phyloP scores from a whole-genome alignment of 2,888 invertebrate species.

The Stenurella melanura region DNA sequence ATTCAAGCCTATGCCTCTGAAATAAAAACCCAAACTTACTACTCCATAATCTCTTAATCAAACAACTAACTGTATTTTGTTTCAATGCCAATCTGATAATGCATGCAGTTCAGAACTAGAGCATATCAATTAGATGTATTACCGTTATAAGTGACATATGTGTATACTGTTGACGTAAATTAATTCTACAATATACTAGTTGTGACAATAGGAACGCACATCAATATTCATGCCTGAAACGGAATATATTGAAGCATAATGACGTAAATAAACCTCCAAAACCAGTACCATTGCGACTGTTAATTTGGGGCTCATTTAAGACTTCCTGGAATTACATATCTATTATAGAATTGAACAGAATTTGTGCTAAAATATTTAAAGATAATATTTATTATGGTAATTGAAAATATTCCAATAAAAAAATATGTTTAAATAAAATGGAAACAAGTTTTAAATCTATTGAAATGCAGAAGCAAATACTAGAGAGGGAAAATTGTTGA shows the following conservation, averaged over 20 bases:
- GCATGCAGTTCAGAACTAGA: slow-evolving; percentile 12
- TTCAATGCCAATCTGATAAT: not conserved
- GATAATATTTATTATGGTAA: too few species aligned
- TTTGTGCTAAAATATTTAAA: too few species aligned
- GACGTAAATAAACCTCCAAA: slow-evolving; percentile 9
- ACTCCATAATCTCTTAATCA: not conserved
- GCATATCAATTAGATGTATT: slow-evolving; percentile 25
- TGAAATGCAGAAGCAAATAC: too few species aligned
- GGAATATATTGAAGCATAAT: slow-evolving; percentile 28
- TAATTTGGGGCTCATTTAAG: not conserved
- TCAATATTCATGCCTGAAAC: slow-evolving; percentile 33
- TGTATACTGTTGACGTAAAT: slow-evolving; percentile 13
- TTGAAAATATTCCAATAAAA: too few species aligned
- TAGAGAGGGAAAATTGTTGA: too few species aligned
- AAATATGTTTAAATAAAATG: too few species aligned
- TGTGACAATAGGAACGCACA: slow-evolving; percentile 25
- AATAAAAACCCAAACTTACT: not conserved
- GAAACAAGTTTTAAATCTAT: too few species aligned
- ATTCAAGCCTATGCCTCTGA: not conserved
- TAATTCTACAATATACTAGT: slow-evolving; percentile 29
- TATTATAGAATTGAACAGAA: too few species aligned
- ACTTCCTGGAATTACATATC: too few species aligned
- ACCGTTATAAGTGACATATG: slow-evolving; percentile 27
- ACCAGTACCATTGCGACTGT: not conserved
- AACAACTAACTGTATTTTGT: not conserved